Evolutionary conservation across 2,888 invertebrate genomes (phyloP).

Genomic region (Stenotaenia linearis): DNA sequence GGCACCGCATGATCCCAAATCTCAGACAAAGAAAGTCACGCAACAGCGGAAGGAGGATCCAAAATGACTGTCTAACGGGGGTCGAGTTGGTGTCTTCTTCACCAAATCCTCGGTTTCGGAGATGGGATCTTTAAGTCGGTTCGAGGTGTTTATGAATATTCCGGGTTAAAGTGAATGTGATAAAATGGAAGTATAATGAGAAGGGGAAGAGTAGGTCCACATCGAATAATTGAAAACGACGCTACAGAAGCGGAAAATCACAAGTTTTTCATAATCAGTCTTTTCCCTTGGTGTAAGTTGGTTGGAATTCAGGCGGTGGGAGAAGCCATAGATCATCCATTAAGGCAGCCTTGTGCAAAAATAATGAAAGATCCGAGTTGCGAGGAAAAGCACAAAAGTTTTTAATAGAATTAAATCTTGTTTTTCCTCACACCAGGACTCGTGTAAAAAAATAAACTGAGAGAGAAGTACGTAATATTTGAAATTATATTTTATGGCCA

Average conservation of each 20-base stretch:
- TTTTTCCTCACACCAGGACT: slow-evolving; percentile 29
- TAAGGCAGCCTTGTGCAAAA: slow-evolving; percentile 29
- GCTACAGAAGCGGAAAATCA: background rate
- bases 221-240: background rate
- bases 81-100: slow-evolving; percentile 12
- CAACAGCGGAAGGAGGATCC: slow-evolving; percentile 9
- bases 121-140: background rate
- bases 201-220: background rate
- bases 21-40: slow-evolving; percentile 4
- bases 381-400: slow-evolving; percentile 27
- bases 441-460: slow-evolving; percentile 26
- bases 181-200: background rate
- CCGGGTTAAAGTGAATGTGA: background rate
- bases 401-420: slow-evolving; percentile 33
- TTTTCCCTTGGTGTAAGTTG: background rate
- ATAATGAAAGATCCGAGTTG: slow-evolving; percentile 28
- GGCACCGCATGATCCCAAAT: background rate
- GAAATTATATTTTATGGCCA: slow-evolving; percentile 32
- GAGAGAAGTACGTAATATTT: slow-evolving; percentile 29
- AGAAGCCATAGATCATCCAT: slow-evolving; percentile 26
- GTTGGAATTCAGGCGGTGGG: slow-evolving; percentile 20
- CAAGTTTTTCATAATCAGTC: slow-evolving; percentile 13
- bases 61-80: slow-evolving; percentile 4
- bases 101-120: background rate
- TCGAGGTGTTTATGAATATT: background rate